phyloP scores from a whole-genome alignment of 1,140 invertebrate species.

The Gyrodactylus salaris region DNA sequence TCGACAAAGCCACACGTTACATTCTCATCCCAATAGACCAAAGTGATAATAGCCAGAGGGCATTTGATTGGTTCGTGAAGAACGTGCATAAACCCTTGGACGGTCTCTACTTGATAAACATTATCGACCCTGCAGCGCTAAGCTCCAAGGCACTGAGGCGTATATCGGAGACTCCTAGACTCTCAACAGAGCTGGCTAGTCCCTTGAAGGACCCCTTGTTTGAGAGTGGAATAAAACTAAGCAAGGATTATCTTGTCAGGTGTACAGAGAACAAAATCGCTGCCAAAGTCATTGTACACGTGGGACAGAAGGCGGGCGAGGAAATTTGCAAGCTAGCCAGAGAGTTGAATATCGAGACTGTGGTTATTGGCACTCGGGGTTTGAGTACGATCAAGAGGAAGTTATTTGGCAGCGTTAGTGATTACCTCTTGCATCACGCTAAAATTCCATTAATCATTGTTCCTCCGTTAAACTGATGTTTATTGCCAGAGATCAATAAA shows the following conservation, averaged over 20 bases:
- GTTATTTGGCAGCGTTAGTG: neutral
- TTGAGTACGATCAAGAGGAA: neutral
- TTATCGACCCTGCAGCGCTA: neutral
- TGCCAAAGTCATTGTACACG: neutral
- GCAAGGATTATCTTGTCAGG: neutral
- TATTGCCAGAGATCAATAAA: too few relatives aligned
- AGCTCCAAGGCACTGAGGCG: neutral
- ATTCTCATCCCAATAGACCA: neutral
- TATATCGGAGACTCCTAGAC: neutral
- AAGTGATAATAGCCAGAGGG: conserved; percentile 1
- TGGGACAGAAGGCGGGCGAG: neutral
- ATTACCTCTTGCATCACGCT: conserved; percentile 1
- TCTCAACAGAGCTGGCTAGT: neutral
- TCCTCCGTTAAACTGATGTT: too few relatives aligned
- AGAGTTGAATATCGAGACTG: neutral
- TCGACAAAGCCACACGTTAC: neutral
- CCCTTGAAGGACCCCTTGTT: neutral
- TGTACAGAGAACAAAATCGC: neutral
- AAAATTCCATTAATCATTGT: neutral
- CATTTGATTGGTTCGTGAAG: neutral
- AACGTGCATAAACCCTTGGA: neutral
- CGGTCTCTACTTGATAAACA: neutral
- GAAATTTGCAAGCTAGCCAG: neutral
- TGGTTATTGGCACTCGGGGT: neutral
- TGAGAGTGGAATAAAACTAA: neutral